A percentile compares a stretch with the other conserved stretches of the same genome.
Evolutionary conservation across 2,888 invertebrate species (phyloP).

Genomic region (Cosmia trapezina): DNA sequence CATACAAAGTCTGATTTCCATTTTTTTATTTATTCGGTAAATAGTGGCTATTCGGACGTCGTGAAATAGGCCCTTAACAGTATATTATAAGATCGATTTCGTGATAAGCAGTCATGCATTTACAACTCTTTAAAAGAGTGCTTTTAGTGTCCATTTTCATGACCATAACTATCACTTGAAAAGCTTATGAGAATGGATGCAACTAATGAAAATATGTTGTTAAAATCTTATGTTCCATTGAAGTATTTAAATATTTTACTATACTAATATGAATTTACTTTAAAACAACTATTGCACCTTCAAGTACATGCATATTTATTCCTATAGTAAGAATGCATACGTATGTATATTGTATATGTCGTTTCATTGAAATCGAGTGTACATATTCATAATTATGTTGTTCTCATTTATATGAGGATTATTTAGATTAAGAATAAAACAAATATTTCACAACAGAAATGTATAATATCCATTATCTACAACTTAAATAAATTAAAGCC

Average conservation of each 20-base stretch:
- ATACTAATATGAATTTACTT: slow-evolving; percentile 30
- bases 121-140: slow-evolving; percentile 49
- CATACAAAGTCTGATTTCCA: no score
- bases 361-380: slow-evolving; percentile 28
- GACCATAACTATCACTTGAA: slow-evolving; percentile 56
- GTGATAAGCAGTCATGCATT: slow-evolving; percentile 63
- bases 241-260: slow-evolving; percentile 24
- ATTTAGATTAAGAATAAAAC: slow-evolving; percentile 54
- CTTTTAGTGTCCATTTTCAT: slow-evolving; percentile 72
- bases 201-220: neutral
- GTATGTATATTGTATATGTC: neutral
- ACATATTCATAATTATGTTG: slow-evolving; percentile 15
- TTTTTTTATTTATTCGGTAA: no score
- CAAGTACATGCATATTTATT: slow-evolving; percentile 25
- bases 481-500: slow-evolving; percentile 85
- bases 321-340: slow-evolving; percentile 1
- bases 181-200: slow-evolving; percentile 73
- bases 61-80: no score
- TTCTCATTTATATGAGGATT: neutral
- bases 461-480: slow-evolving; percentile 72
- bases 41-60: no score
- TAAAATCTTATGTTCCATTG: slow-evolving; percentile 5
- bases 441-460: slow-evolving; percentile 58
- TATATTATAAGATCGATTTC: slow-evolving; percentile 14
- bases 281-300: slow-evolving; percentile 19